These are phyloP conservation scores for Rhadinocentrus ornatus DNA, from an alignment of 2,797 vertebrate genomes.

Conservation along the genomic window DNA sequence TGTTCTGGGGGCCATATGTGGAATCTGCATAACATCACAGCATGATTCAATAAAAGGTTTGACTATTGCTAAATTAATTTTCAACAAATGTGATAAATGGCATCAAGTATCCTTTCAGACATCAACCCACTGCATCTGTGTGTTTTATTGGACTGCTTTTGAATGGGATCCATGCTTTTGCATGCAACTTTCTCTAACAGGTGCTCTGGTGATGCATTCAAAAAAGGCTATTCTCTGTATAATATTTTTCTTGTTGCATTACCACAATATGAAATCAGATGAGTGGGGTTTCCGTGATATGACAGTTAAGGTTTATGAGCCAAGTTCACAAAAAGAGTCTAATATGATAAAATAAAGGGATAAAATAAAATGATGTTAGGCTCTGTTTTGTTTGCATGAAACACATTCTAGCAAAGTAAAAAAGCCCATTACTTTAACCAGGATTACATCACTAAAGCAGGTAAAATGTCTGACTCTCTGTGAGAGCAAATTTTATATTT, in stretches of 20 bases:
- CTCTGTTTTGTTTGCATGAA: neutral
- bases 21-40: conserved; percentile 58
- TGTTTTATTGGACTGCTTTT: conserved; percentile 58
- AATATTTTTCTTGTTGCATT: conserved; percentile 61
- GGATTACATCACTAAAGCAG: neutral
- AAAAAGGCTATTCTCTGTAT: conserved; percentile 36
- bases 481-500: neutral
- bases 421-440: neutral
- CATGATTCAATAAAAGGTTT: conserved; percentile 57
- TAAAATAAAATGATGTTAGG: neutral
- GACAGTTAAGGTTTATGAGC: conserved; percentile 42
- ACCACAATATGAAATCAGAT: conserved; percentile 52
- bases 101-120: conserved; percentile 69
- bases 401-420: neutral
- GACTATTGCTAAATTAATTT: conserved; percentile 66
- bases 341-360: conserved; percentile 16
- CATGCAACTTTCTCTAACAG: conserved; percentile 59
- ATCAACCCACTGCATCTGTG: conserved; percentile 69
- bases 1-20: conserved; percentile 72
- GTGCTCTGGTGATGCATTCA: conserved; percentile 48
- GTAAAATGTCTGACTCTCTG: neutral
- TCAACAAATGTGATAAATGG: conserved; percentile 72
- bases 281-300: conserved; percentile 38
- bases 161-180: conserved; percentile 61
- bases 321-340: conserved; percentile 30